phyloP scores from a whole-genome alignment of 2,888 invertebrate species.

The Chaetogeoica ovagalla region DNA sequence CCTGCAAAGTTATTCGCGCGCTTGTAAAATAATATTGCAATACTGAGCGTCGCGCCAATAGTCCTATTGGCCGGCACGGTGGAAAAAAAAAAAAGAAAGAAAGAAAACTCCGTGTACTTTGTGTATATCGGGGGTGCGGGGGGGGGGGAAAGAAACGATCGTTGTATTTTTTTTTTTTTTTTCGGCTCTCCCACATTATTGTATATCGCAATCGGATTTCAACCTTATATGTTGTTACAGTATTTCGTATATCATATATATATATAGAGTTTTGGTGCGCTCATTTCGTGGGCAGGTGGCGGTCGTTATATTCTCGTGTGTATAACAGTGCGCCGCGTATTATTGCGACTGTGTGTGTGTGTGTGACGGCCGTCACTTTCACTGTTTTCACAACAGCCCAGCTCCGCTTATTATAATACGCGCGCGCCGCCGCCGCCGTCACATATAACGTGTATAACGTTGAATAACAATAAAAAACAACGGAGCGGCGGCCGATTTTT shows the following conservation, averaged over 20 bases:
- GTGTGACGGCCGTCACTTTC: constrained; percentile 40
- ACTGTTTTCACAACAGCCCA: constrained; percentile 47
- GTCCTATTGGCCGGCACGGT: no score
- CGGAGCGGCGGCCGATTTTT: constrained; percentile 27
- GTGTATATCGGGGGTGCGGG: no score
- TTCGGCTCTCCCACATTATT: background rate
- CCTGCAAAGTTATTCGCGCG: no score
- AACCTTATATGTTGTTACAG: background rate
- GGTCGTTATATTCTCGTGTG: no score
- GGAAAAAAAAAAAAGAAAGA: no score
- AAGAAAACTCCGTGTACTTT: no score
- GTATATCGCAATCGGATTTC: background rate
- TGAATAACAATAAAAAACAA: constrained; percentile 35
- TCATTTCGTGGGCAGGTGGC: background rate
- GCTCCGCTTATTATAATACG: no score
- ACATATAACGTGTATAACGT: background rate
- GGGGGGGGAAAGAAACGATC: no score
- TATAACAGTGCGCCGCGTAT: background rate
- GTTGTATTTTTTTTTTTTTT: background rate
- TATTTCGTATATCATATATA: background rate
- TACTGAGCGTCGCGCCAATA: no score
- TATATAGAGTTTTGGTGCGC: background rate
- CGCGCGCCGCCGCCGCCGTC: constrained; percentile 1
- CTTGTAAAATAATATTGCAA: no score
- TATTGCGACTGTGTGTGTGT: background rate